phyloP scores from a whole-genome alignment of 2,113 vertebrate species.

The Sakesphorus luctuosus region DNA sequence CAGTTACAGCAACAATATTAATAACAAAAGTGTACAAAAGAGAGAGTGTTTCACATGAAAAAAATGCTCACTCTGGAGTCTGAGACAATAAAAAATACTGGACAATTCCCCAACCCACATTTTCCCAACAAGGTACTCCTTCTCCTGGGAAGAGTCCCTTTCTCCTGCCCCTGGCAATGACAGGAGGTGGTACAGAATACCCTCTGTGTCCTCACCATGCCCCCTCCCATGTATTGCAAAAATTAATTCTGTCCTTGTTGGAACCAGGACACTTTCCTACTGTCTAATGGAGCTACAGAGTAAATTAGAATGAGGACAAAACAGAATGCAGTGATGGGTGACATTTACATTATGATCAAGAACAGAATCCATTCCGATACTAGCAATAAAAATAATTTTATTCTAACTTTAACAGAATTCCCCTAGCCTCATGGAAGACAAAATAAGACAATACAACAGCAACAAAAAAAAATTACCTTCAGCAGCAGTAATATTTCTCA shows the following conservation, averaged over 20 bases:
- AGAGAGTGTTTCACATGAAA: background rate
- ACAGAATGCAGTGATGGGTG: background rate
- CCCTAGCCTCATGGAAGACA: background rate
- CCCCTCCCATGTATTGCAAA: background rate
- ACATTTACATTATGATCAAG: background rate
- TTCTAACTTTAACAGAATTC: background rate
- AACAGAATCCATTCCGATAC: background rate
- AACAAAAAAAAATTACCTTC: too few relatives aligned
- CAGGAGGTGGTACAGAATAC: background rate
- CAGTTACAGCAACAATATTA: background rate
- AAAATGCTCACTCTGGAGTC: background rate
- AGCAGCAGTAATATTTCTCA: background rate
- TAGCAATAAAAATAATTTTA: background rate
- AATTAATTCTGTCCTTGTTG: background rate
- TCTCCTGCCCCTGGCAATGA: background rate
- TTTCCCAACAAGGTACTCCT: background rate
- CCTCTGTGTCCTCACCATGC: background rate
- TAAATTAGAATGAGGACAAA: background rate
- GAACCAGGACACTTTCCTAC: background rate
- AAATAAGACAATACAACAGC: background rate
- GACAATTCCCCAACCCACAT: background rate
- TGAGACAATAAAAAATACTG: background rate
- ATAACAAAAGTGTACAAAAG: background rate
- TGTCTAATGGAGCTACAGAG: background rate
- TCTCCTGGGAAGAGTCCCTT: background rate